phyloP scores from a whole-genome alignment of 2,888 invertebrate genomes.

The Tipula lateralis region DNA sequence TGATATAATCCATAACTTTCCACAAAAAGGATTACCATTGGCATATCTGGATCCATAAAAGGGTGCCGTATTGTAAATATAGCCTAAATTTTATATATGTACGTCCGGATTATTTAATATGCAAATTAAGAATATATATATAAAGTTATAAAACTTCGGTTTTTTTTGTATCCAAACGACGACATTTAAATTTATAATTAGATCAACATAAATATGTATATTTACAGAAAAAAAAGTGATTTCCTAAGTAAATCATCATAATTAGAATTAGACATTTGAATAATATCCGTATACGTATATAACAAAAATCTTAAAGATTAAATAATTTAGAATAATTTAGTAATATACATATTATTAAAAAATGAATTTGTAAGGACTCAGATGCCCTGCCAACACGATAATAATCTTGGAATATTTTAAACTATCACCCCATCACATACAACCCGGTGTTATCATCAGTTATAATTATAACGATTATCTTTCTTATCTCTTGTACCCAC shows the following conservation, averaged over 20 bases:
- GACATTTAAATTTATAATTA: constrained; percentile 5
- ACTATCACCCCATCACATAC: not conserved
- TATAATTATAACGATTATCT: not conserved
- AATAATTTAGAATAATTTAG: not conserved
- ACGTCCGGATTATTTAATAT: not conserved
- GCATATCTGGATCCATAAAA: not conserved
- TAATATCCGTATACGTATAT: not conserved
- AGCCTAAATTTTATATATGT: not conserved
- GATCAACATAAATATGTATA: not conserved
- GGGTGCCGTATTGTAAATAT: not conserved
- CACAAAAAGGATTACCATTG: not conserved
- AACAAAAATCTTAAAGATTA: not conserved
- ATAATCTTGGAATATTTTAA: not conserved
- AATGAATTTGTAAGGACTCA: not conserved
- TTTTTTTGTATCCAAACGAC: not conserved
- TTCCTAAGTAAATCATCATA: not conserved
- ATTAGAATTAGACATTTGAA: not conserved
- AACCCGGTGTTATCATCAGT: not conserved
- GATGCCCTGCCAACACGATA: not conserved
- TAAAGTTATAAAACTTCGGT: not conserved
- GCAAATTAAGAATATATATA: not conserved
- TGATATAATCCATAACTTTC: not conserved
- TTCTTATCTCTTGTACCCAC: not conserved
- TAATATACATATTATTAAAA: not conserved
- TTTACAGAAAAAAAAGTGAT: not conserved